phyloP scores from a whole-genome alignment of 1,140 invertebrate genomes.

The Myzus persicae region DNA sequence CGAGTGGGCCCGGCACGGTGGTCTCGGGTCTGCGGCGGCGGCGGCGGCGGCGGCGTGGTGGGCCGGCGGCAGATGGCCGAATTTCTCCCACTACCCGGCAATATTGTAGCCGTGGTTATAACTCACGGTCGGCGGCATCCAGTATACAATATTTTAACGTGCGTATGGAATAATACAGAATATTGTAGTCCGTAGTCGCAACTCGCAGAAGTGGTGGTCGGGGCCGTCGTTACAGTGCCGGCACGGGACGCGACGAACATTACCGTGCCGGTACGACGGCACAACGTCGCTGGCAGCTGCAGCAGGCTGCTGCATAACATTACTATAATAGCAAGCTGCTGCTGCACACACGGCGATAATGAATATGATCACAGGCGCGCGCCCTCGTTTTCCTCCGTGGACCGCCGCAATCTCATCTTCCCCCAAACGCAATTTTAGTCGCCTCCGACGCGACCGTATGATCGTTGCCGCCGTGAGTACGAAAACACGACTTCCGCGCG shows the following conservation, averaged over 20 bases:
- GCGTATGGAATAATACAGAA: neutral
- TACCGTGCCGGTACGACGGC: neutral
- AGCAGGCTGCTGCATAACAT: neutral
- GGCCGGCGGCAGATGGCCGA: conserved; percentile 49
- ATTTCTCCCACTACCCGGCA: conserved; percentile 44
- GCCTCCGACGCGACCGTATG: neutral
- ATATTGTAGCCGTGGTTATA: neutral
- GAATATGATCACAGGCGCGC: neutral
- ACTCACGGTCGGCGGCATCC: neutral
- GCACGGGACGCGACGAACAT: neutral
- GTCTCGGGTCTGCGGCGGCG: neutral
- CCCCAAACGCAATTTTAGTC: neutral
- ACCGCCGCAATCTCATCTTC: neutral
- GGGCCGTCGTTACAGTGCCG: conserved; percentile 35
- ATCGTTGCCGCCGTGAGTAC: neutral
- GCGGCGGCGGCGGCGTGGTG: neutral
- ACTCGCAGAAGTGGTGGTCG: neutral
- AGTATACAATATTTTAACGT: neutral
- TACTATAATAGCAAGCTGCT: no score
- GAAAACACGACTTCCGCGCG: conserved; percentile 36
- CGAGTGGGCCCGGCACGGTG: conserved; percentile 11
- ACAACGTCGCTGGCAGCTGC: neutral
- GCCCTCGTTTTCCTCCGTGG: neutral
- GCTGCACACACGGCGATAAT: neutral
- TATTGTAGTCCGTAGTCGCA: neutral